These are phyloP conservation scores for Alaudala cheleensis DNA, from an alignment of 2,113 vertebrate genomes.

Conservation along the genomic window DNA sequence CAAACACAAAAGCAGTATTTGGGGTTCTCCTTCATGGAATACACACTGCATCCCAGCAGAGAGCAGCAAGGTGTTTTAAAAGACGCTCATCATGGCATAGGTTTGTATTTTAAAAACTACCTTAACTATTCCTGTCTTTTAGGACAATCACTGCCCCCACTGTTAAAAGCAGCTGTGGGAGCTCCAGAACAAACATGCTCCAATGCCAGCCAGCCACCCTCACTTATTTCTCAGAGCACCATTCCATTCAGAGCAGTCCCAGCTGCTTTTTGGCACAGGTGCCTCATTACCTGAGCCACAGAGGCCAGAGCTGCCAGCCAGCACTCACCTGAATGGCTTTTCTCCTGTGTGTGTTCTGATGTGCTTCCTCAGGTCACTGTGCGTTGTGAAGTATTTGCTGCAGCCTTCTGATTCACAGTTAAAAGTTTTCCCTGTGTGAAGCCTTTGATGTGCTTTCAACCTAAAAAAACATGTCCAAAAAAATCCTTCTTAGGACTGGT, in stretches of 20 bases:
- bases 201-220: neutral
- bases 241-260: neutral
- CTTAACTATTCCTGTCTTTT: neutral
- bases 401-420: constrained; percentile 99
- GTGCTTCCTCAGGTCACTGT: constrained; percentile 99
- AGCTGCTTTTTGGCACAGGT: neutral
- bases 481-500: neutral
- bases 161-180: neutral
- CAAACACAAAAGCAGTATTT: neutral
- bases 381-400: constrained; percentile 99
- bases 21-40: neutral
- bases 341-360: constrained; percentile 98
- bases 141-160: neutral
- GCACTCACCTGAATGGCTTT: constrained; percentile 92
- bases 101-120: neutral
- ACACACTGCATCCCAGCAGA: neutral
- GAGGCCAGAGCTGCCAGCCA: neutral
- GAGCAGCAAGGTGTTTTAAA: neutral
- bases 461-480: constrained; percentile 72
- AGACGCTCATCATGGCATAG: neutral
- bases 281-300: neutral
- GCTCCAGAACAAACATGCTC: neutral
- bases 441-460: constrained; percentile 98
- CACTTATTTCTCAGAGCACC: neutral
- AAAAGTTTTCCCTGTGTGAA: constrained; percentile 99